These are phyloP conservation scores for Phaonia tiefii DNA, from an alignment of 2,888 invertebrate genomes.

Conservation along the genomic window DNA sequence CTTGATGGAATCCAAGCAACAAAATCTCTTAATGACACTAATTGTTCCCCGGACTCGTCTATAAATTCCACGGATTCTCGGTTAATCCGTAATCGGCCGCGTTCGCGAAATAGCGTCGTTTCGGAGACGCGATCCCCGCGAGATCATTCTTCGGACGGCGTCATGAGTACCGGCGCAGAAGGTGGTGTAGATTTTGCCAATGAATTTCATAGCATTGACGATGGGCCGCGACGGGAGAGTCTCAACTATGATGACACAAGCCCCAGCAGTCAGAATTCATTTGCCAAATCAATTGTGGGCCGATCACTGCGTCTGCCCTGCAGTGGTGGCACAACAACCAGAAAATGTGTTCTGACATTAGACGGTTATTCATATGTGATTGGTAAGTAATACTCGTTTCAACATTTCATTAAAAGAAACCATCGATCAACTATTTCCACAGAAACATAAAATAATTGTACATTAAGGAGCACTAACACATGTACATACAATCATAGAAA, in stretches of 20 bases:
- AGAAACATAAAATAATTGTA: background rate
- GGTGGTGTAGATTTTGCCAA: conserved; percentile 46
- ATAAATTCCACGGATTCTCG: conserved; percentile 38
- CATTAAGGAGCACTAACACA: background rate
- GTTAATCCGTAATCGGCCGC: conserved; percentile 73
- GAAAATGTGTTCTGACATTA: conserved; percentile 90
- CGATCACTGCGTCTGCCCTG: conserved; percentile 78
- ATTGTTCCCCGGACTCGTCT: conserved; percentile 49
- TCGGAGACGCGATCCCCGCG: conserved; percentile 67
- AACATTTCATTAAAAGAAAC: background rate
- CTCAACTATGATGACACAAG: conserved; percentile 73
- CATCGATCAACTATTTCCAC: background rate
- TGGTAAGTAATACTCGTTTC: conserved; percentile 83
- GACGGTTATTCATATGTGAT: conserved; percentile 94
- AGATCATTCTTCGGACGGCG: conserved; percentile 74
- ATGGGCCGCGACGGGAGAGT: conserved; percentile 73
- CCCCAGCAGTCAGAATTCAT: conserved; percentile 73
- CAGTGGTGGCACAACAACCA: conserved; percentile 81
- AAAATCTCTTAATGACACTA: conserved; percentile 64
- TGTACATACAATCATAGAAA: too few relatives aligned
- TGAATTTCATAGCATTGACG: conserved; percentile 70
- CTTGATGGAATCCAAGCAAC: conserved; percentile 71
- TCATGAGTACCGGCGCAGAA: conserved; percentile 60
- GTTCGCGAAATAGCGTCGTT: conserved; percentile 62
- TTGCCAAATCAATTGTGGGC: conserved; percentile 72